These are phyloP conservation scores for Cranoglanis bouderius DNA, from an alignment of 2,113 vertebrate species.

Conservation along the genomic window DNA sequence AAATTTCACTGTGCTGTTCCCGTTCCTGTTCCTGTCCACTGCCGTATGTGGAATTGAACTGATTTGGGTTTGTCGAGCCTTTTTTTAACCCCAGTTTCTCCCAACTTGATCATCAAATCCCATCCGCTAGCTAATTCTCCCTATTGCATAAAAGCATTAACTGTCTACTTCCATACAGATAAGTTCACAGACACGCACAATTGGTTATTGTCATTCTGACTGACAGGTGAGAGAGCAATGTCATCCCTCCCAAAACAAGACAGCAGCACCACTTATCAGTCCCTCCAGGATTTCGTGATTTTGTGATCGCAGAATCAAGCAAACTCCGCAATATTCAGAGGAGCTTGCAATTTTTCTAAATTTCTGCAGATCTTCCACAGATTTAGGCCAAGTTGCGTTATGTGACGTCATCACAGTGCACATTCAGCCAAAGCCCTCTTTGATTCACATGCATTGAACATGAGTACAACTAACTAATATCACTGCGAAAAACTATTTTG, in stretches of 20 bases:
- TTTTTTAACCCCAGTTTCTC: not conserved
- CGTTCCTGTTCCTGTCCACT: not conserved
- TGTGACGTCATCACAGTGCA: too few species aligned
- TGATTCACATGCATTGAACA: too few species aligned
- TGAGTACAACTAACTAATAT: too few species aligned
- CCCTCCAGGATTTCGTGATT: too few species aligned
- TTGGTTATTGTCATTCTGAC: not conserved
- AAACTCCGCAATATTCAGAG: too few species aligned
- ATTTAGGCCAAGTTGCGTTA: too few species aligned
- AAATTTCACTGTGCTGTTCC: not conserved
- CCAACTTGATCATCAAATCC: not conserved
- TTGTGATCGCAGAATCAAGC: too few species aligned
- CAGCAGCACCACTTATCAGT: not conserved
- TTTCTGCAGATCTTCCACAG: too few species aligned
- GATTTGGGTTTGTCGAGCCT: not conserved
- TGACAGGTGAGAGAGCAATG: not conserved
- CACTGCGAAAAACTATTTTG: too few species aligned
- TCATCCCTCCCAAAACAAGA: not conserved
- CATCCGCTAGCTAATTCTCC: not conserved
- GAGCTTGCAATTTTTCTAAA: too few species aligned
- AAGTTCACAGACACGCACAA: not conserved
- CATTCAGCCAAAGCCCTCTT: too few species aligned
- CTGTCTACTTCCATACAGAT: not conserved
- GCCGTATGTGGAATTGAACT: not conserved
- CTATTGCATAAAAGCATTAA: not conserved